Conservation (phyloP, 1,140 invertebrate species). For the Drosophila obscura region DNA sequence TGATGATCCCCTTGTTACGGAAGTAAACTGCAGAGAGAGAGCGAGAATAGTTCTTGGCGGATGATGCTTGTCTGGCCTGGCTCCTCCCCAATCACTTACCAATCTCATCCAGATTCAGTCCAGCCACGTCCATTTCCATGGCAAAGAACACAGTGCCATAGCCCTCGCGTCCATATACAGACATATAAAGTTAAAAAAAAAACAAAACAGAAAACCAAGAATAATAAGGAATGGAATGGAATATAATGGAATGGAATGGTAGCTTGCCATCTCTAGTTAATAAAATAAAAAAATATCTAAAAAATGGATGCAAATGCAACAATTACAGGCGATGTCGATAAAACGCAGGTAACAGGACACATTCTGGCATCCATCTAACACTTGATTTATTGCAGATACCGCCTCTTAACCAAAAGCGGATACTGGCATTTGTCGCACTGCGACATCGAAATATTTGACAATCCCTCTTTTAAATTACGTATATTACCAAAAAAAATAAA, state of each 20-base stretch:
- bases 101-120: too few relatives aligned
- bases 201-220: conserved; percentile 20
- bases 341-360: conserved; percentile 42
- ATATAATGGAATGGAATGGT: conserved; percentile 21
- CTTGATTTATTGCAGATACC: conserved; percentile 85
- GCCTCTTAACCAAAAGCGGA: conserved; percentile 94
- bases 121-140: too few relatives aligned
- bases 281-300: conserved; percentile 16
- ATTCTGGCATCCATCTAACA: neutral
- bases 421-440: conserved; percentile 94
- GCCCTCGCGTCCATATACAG: too few relatives aligned
- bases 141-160: too few relatives aligned
- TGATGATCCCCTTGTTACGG: too few relatives aligned
- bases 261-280: conserved; percentile 15
- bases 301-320: conserved; percentile 49
- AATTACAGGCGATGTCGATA: conserved; percentile 64
- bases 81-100: too few relatives aligned
- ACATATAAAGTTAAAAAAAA: conserved; percentile 54
- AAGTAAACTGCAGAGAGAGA: too few relatives aligned
- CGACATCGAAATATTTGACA: too few relatives aligned
- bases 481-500: too few relatives aligned
- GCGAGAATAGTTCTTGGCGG: too few relatives aligned
- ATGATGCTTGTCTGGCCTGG: too few relatives aligned
- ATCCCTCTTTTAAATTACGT: too few relatives aligned
- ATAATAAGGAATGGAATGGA: conserved; percentile 2